Evolutionary conservation across 1,140 invertebrate species (phyloP).

Genomic region (Drosophila arawakana): DNA sequence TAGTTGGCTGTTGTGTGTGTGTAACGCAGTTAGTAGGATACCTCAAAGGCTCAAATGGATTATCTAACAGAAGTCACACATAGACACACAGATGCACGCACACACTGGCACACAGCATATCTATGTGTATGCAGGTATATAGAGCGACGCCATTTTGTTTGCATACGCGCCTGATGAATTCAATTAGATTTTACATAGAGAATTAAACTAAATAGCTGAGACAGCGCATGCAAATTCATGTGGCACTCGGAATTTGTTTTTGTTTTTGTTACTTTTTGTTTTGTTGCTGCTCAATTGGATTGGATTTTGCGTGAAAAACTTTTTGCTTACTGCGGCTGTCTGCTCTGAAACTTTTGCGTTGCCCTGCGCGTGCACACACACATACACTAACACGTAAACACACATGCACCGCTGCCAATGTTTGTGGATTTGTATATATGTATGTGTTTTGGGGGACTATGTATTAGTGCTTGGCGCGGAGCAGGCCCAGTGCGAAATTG

Average conservation of each 20-base stretch:
- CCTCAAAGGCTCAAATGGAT: constrained; percentile 26
- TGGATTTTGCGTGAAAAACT: constrained; percentile 54
- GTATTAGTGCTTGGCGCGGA: constrained; percentile 82
- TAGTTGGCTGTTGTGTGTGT: neutral
- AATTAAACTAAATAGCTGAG: constrained; percentile 17
- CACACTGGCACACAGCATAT: neutral
- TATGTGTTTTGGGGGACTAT: neutral
- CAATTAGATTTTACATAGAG: constrained; percentile 26
- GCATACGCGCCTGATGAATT: constrained; percentile 14
- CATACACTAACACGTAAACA: no score
- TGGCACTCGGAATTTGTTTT: constrained; percentile 13
- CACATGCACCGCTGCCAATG: neutral
- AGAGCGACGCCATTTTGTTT: constrained; percentile 34
- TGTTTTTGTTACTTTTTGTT: constrained; percentile 16
- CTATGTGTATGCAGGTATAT: neutral
- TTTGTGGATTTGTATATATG: constrained; percentile 11
- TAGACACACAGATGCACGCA: constrained; percentile 20
- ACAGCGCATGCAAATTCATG: constrained; percentile 13
- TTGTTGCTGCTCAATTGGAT: constrained; percentile 34
- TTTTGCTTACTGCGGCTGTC: constrained; percentile 50
- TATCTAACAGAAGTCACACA: constrained; percentile 25
- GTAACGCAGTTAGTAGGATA: constrained; percentile 4
- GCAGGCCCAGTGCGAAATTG: constrained; percentile 89
- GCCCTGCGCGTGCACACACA: constrained; percentile 41
- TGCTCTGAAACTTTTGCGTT: constrained; percentile 51